Evolutionary conservation across 2,797 vertebrate species (phyloP).

Genomic region (Melanogrammus aeglefinus): DNA sequence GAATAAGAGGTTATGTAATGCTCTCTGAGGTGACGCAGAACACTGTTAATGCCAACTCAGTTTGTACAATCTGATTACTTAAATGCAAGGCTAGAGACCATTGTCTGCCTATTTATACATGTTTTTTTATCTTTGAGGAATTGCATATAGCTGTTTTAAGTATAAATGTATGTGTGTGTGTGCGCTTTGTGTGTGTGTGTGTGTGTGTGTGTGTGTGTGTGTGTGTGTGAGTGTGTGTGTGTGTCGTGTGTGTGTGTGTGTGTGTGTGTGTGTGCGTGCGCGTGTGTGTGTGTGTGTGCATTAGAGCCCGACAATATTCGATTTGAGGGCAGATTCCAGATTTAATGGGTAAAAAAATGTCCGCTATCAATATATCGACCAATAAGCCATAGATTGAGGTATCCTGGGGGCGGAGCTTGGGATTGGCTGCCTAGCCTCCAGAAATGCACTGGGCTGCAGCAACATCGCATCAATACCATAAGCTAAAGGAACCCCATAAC

Average conservation of each 20-base stretch:
- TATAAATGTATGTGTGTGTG: background rate
- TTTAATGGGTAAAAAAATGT: too few relatives aligned
- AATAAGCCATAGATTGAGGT: too few relatives aligned
- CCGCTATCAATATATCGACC: too few relatives aligned
- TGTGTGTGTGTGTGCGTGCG: background rate
- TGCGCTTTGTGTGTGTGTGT: background rate
- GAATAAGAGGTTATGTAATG: conserved; percentile 18
- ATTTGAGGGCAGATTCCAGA: too few relatives aligned
- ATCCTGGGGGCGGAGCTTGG: too few relatives aligned
- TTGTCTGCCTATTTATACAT: conserved; percentile 50
- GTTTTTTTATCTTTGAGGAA: background rate
- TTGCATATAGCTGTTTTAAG: too few relatives aligned
- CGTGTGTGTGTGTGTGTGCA: background rate
- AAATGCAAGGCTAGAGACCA: conserved; percentile 25
- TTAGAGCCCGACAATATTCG: too few relatives aligned
- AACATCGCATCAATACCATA: too few relatives aligned
- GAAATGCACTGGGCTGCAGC: too few relatives aligned
- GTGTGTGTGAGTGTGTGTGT: background rate
- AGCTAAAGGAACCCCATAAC: too few relatives aligned
- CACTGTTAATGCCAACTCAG: conserved; percentile 9
- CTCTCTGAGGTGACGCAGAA: conserved; percentile 26
- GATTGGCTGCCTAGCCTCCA: too few relatives aligned
- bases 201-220: background rate
- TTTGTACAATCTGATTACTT: conserved; percentile 4
- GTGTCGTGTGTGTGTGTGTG: background rate